phyloP scores from a whole-genome alignment of 1,140 invertebrate species.

The Eumaeus atala region DNA sequence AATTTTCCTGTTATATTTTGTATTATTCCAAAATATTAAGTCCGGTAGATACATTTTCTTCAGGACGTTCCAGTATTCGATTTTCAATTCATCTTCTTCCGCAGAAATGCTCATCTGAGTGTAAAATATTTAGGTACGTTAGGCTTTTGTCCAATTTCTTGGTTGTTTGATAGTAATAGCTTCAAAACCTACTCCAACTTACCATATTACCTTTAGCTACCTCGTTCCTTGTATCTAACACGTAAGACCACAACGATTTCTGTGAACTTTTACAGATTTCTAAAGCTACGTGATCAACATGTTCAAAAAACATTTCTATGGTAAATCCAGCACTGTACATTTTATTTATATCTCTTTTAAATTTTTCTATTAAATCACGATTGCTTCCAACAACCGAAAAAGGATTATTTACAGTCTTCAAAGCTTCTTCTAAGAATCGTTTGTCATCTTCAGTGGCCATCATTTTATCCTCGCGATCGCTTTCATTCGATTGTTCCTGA shows the following conservation, averaged over 20 bases:
- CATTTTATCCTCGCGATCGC: constrained; percentile 38
- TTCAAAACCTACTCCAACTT: constrained; percentile 20
- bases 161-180: too few species aligned
- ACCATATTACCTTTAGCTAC: constrained; percentile 63
- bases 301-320: constrained; percentile 51
- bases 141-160: too few species aligned
- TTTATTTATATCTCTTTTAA: constrained; percentile 49
- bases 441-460: constrained; percentile 56
- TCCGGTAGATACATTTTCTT: constrained; percentile 56
- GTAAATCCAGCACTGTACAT: constrained; percentile 50
- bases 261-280: constrained; percentile 64
- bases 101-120: constrained; percentile 55
- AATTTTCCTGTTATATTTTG: constrained; percentile 48
- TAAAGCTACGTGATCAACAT: constrained; percentile 62
- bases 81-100: constrained; percentile 64
- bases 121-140: neutral
- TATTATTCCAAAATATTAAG: constrained; percentile 30
- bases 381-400: constrained; percentile 40
- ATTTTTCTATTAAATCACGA: constrained; percentile 42
- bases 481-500: constrained; percentile 31
- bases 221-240: constrained; percentile 56
- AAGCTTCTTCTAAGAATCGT: constrained; percentile 55
- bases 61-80: constrained; percentile 58
- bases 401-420: constrained; percentile 55
- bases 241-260: constrained; percentile 57